Percentiles rank a stretch among this genome's conserved stretches.
These are phyloP conservation scores for Rhingia rostrata DNA, from an alignment of 2,888 invertebrate species.

Conservation along the genomic window DNA sequence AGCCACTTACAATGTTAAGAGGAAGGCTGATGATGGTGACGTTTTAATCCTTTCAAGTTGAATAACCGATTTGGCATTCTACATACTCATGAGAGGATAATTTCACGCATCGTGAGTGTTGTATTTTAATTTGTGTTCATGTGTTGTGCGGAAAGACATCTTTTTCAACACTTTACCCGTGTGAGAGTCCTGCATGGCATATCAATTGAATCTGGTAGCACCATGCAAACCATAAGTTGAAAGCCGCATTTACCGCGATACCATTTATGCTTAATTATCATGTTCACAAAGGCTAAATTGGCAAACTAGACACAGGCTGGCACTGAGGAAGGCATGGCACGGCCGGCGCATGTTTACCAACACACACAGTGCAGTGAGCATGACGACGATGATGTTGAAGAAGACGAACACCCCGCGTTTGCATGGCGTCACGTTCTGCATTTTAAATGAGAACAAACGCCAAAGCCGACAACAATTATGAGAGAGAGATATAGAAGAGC, in stretches of 20 bases:
- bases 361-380: conserved; percentile 29
- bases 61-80: conserved; percentile 69
- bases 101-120: conserved; percentile 5
- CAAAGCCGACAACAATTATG: conserved; percentile 69
- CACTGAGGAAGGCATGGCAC: neutral
- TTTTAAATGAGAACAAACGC: conserved; percentile 72
- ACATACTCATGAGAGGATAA: conserved; percentile 1
- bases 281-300: conserved; percentile 71
- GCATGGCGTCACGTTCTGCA: conserved; percentile 69
- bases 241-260: conserved; percentile 36
- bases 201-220: conserved; percentile 65
- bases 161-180: conserved; percentile 36
- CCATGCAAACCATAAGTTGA: conserved; percentile 28
- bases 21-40: conserved; percentile 18
- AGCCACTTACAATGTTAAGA: conserved; percentile 5
- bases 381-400: neutral
- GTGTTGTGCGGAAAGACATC: neutral
- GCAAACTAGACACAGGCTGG: conserved; percentile 59
- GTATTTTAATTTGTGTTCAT: conserved; percentile 10
- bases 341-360: conserved; percentile 2
- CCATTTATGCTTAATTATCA: conserved; percentile 73
- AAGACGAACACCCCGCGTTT: conserved; percentile 25
- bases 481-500: conserved; percentile 7
- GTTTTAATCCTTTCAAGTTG: conserved; percentile 62
- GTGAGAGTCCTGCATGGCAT: conserved; percentile 53